Conservation (phyloP, 2,113 vertebrate species). For the Balaeniceps rex region DNA sequence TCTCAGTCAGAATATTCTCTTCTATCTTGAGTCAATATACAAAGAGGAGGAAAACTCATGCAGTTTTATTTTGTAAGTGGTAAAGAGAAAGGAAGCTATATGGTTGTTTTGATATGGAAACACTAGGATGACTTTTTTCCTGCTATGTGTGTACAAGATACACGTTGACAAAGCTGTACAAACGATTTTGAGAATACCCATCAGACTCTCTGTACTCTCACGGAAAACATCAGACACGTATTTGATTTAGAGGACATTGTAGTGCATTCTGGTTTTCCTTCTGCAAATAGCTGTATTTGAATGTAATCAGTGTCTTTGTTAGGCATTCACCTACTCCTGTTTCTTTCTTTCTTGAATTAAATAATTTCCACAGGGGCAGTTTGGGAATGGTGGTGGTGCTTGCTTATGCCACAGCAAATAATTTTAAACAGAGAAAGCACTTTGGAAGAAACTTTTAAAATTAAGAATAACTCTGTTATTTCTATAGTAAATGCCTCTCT, state of each 20-base stretch:
- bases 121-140: not conserved
- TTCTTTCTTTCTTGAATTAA: not conserved
- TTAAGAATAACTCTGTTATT: not conserved
- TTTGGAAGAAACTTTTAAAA: not conserved
- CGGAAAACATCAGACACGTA: not conserved
- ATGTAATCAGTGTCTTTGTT: not conserved
- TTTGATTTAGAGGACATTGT: not conserved
- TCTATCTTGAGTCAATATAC: not conserved
- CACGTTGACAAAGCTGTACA: not conserved
- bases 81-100: not conserved
- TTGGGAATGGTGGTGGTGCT: not conserved
- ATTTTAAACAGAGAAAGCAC: not conserved
- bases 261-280: not conserved
- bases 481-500: not conserved
- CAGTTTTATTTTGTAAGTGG: not conserved
- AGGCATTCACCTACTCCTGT: not conserved
- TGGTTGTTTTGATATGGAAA: not conserved
- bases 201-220: not conserved
- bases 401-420: not conserved
- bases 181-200: not conserved
- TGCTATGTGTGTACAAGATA: not conserved
- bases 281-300: not conserved
- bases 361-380: not conserved
- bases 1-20: not conserved
- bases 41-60: not conserved